A percentile compares a stretch with the other conserved stretches of the same genome.
Conservation (phyloP, 2,113 vertebrate genomes). For the Ifrita kowaldi region DNA sequence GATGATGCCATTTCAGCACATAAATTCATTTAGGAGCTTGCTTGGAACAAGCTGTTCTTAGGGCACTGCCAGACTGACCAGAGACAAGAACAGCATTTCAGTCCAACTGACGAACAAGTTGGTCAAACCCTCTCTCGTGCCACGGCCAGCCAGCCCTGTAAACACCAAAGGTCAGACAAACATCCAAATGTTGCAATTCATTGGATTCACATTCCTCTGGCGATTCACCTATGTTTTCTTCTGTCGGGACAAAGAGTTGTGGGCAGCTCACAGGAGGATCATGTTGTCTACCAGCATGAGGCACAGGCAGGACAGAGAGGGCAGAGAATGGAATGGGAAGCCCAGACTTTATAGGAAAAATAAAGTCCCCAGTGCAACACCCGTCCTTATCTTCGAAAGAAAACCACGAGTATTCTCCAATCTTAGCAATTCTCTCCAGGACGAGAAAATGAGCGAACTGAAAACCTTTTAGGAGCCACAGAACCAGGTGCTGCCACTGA, state of each 20-base stretch:
- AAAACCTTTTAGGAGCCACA: not conserved
- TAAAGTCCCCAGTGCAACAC: not conserved
- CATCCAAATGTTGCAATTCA: constrained; percentile 44
- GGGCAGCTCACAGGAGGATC: not conserved
- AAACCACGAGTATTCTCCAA: rapidly evolving
- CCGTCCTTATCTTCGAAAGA: not conserved
- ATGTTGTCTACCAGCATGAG: not conserved
- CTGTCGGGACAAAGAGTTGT: not conserved
- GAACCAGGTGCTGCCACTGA: not conserved
- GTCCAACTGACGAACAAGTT: constrained; percentile 19
- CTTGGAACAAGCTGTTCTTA: constrained; percentile 56
- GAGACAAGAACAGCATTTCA: constrained; percentile 22
- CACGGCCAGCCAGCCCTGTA: constrained; percentile 18
- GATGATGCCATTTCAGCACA: not conserved
- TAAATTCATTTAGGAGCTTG: not conserved
- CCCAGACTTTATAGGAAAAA: not conserved
- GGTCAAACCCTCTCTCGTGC: constrained; percentile 41
- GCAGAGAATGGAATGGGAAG: not conserved
- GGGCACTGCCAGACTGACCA: constrained; percentile 23
- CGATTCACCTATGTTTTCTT: constrained; percentile 31
- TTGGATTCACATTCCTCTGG: constrained; percentile 25
- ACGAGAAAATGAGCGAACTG: not conserved
- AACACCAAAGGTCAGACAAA: constrained; percentile 41
- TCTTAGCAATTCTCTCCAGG: not conserved
- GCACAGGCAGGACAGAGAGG: not conserved